Evolutionary conservation across 2,797 vertebrate species (phyloP), one percentile per base, ranked within the genome.

Genomic region (Halcyon leucocephala): DNA sequence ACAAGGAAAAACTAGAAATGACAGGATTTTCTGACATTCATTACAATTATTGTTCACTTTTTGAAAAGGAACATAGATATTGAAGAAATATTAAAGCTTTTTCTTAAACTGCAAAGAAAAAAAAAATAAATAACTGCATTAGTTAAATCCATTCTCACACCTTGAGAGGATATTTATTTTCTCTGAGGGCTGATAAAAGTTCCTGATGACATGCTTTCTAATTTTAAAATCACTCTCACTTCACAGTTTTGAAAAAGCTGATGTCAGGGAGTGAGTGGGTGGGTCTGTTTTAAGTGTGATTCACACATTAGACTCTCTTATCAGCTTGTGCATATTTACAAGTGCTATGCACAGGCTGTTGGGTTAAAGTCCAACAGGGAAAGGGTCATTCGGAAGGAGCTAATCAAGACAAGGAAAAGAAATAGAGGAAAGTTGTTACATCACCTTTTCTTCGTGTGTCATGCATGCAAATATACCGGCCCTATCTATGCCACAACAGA

Each of bases 261-360:
- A 98, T 98, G 98, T 97, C 97, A 96, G 93, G 71, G 97, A 98
- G 96, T 89, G 97, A 98, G 98, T 96, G 96, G 97, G 98, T 96
- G 96, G 97, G 98, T 97, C 97, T 98, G 97, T 97, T 98, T 97
- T 97, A 98, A 98, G 97, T 98, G 98, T 97, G 98, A 98, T 97
- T 98, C 98, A 98, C 98, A 98, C 97, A 90, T 97, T 96, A 94
- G 93, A 90, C 95, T 98, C 91, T 97, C 97, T 97, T 97, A 97
- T 96, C 96, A 97, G 93, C 96, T 98, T 95, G 97, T 98, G 94
- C 92, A 97, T 98, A 98, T 97, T 98, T 97, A 98, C 95, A 89
- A 96, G 91, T 25, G 80, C 65, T 93, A 96, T 97, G 97, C 94
- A 97, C 35, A 67, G 96, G 90, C 95, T 97, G 48, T 28, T 60